Evolutionary conservation across 2,888 invertebrate genomes (phyloP), one percentile per base, ranked within the genome.

Genomic region (Noctua janthina): DNA sequence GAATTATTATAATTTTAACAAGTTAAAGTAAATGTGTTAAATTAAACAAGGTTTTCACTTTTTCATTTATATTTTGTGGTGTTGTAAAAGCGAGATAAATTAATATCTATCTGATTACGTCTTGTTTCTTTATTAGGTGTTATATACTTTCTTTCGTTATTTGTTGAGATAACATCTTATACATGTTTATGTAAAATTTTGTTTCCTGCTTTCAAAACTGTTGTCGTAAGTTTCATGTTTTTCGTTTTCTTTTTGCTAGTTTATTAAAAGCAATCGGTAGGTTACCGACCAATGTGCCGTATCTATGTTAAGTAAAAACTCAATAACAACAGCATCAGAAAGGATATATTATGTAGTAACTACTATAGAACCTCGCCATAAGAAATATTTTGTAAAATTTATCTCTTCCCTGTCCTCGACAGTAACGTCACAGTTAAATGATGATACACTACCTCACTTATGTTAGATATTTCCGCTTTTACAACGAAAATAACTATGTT

Each of bases 11-110:
- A 81, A 89, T 88, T 88, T 79, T 80, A 79, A 82, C 80, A 82
- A 79, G 76, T 66, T 70, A 15, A 59, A 76, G 77, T 81, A 74
- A 76, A 75, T 72, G 66, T 78, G 86, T 79, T 54, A 74, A 74
- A 74, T 81, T 59, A 83, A 86, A 88, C 66, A 68, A 71, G 54
- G 23, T 86, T 89, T 88, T 88, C 84, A 84, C 88, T 84, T 89
- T 81, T 83, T 46, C 29, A 70, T 81, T 72, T 83, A 75, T 74
- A 46, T 78, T 71, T 35, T 54, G 67, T 59, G 49, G 20, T 71
- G 73, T 76, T 80, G 72, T 87, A 81, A 84, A 74, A 80, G 74
- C 29, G 62, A 75, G 82, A 79, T 82, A 78, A 75, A 82, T 89
- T 86, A 43, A 62, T 71, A 78, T 68, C 51, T 75, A 80, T 77